Evolutionary conservation across 2,888 invertebrate genomes (phyloP), one percentile per base, ranked within the genome.

Genomic region (Autographa gamma): DNA sequence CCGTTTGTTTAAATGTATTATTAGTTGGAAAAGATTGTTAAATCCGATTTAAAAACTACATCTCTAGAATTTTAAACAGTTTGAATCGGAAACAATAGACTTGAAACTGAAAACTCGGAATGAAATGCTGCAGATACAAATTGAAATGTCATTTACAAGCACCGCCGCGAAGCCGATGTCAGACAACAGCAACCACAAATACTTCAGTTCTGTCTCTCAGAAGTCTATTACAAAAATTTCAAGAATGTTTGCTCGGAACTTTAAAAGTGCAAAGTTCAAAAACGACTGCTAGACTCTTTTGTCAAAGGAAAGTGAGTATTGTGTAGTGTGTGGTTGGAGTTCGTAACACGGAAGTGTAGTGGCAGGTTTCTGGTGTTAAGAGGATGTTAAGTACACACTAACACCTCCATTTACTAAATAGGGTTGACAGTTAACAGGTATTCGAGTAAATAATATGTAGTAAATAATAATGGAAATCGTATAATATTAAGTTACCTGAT

Each of bases 161-260:
- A 43, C 25, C 43, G 52, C n/a, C n/a, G 11, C 18, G 18, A 34
- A 52, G 4, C 14, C 6, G 1, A 19, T 3, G 18, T 56, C 60
- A 60, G 14, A 43, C 34, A 60, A 31, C 32, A 32, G 9, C 41
- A 48, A 5, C 63, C 13, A 31, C 34, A 58, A 66, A 70, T 67
- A n/a, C 25, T 56, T 73, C 60, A 56, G 41, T 67, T 52, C 62
- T 52, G 25, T 60, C 70, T 63, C 68, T 67, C 31, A 16, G 65
- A 74, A 79, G 71, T 71, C 65, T 56, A 61, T 69, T 74, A 61
- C 38, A 80, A 77, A 64, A 68, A 67, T 76, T 52, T 61, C 48
- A 67, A 73, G 62, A 54, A 41, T 31, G 60, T 16, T 68, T 59
- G 66, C 66, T 62, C 41, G 58, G 60, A 63, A 71, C 43, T 63